These are phyloP conservation scores for Hydrocynus forskahlii DNA, from an alignment of 2,797 vertebrate genomes.

Conservation along the genomic window DNA sequence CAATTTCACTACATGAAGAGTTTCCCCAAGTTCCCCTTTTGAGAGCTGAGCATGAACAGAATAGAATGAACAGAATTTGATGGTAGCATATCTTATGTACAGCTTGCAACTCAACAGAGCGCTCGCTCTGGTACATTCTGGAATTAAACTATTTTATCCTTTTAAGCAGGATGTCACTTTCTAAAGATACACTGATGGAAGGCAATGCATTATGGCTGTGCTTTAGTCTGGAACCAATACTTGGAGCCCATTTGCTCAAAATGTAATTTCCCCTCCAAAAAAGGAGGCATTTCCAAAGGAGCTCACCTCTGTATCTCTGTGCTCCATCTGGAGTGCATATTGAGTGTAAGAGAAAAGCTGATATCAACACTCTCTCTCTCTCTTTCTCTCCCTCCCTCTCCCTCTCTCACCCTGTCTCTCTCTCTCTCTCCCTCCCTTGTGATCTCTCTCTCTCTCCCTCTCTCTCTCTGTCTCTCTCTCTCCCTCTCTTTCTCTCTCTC, in stretches of 20 bases:
- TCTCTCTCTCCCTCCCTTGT: too few relatives aligned
- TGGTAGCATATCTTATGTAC: background rate
- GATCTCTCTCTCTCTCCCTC: too few relatives aligned
- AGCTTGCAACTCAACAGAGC: background rate
- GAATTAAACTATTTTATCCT: background rate
- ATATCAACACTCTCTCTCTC: constrained; percentile 33
- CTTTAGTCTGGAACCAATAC: background rate
- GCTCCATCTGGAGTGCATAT: constrained; percentile 13
- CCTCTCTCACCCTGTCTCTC: too few relatives aligned
- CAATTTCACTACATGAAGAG: too few relatives aligned
- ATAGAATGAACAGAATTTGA: too few relatives aligned
- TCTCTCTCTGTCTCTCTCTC: too few relatives aligned
- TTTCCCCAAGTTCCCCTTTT: too few relatives aligned
- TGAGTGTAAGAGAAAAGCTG: constrained; percentile 24
- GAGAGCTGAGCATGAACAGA: too few relatives aligned
- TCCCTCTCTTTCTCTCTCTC: too few relatives aligned
- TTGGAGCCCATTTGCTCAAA: background rate
- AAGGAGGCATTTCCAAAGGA: constrained; percentile 2
- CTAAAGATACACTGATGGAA: background rate
- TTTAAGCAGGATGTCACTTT: background rate
- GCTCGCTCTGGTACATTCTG: background rate
- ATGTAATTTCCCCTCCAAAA: background rate
- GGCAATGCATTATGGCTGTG: background rate
- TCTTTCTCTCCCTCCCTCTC: too few relatives aligned
- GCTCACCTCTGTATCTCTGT: constrained; percentile 23